Evolutionary conservation across 2,113 vertebrate species (phyloP), one percentile per base, ranked within the genome.

Genomic region (Grammatotria lemairii): DNA sequence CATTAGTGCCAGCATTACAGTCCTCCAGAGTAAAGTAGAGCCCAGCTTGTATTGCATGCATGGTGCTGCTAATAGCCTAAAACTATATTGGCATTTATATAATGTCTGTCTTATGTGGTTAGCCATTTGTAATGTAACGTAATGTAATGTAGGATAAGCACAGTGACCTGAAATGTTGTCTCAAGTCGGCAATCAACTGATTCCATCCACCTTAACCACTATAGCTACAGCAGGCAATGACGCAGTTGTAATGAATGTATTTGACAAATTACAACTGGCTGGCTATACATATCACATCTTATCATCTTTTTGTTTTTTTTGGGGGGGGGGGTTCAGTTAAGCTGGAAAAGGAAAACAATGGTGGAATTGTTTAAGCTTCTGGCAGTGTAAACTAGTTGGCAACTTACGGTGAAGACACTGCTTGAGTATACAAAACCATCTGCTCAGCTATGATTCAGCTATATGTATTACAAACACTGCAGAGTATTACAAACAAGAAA

Each of bases 281-380:
- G 4, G 14, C 23, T 5, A 3, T 47, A 17, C 70, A 75, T 47
- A 19, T 75, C 23, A 17, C 4, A 19, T 75, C 70, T 31, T 49
- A 11, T 78, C 9, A 31, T 65, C 9, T 75, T 78, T 28, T 75
- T 7, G 26, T 8, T 35, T 63, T 63, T 33, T 14, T 6, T 1
- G 6, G 5, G 14, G 1, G 31, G 31, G 0, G 4, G 4, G 7
- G 0, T 55, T 33, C 58, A 75, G 42, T 75, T 31, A 49, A 5
- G 16, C 42, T 49, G 9, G 6, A 49, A 47, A 47, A 31, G 23
- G 1, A 49, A 28, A 78, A 49, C 28, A 28, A 49, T 78, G 26
- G 42, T 28, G 3, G 14, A 49, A 12, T 31, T 49, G 70, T 78
- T 78, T 13, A 78, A 78, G 42, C 45, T 78, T 49, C 23, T 28